Conservation (phyloP, 2,888 invertebrate genomes). For the Pachliopta kotzebuea region DNA sequence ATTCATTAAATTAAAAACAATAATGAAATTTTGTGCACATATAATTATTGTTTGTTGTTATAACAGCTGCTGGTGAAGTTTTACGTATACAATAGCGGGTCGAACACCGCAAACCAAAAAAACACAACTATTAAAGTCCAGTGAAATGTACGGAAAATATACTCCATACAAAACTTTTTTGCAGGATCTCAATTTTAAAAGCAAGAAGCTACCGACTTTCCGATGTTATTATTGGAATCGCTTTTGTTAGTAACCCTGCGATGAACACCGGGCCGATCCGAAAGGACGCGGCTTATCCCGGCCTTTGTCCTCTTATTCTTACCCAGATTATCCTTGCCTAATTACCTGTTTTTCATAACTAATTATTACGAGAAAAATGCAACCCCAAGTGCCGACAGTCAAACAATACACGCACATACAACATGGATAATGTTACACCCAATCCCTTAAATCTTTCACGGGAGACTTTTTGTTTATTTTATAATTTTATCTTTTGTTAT, state of each 20-base stretch:
- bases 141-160: constrained; percentile 34
- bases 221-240: constrained; percentile 67
- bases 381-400: constrained; percentile 57
- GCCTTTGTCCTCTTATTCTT: constrained; percentile 60
- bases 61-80: constrained; percentile 49
- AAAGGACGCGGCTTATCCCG: constrained; percentile 49
- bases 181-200: constrained; percentile 54
- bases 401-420: constrained; percentile 39
- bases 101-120: constrained; percentile 25
- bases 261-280: constrained; percentile 59
- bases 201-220: constrained; percentile 79
- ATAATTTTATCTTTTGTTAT: background rate
- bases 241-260: constrained; percentile 63
- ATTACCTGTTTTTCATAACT: constrained; percentile 74
- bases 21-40: constrained; percentile 17
- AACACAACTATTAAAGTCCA: constrained; percentile 31
- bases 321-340: constrained; percentile 67
- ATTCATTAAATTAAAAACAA: constrained; percentile 5
- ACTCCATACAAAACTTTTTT: constrained; percentile 49
- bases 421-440: constrained; percentile 45
- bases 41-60: constrained; percentile 39
- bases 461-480: constrained; percentile 30
- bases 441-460: constrained; percentile 21
- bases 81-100: constrained; percentile 34
- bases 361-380: constrained; percentile 58